Evolutionary conservation across 64 coral and sea anemone genomes (phyloP), one percentile per base, ranked within the genome.

Genomic region (Pachyseris speciosa): DNA sequence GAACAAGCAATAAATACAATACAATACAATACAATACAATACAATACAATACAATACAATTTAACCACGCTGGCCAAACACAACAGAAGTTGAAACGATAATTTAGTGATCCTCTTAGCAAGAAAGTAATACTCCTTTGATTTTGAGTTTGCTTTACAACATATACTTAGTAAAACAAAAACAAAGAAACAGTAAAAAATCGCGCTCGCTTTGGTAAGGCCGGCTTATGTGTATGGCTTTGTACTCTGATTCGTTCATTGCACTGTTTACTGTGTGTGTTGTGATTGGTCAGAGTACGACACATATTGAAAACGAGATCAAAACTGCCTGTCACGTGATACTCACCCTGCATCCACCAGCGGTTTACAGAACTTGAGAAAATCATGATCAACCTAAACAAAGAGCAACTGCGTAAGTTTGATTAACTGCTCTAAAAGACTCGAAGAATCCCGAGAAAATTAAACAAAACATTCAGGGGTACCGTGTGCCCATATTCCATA

Each of bases 401-500:
- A 73, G 43, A 8, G 44, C 34, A 41, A 42, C 32, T 20, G 4
- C 40, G 19, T 50, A 42, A 71, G n/a, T 67, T 67, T 28, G 32
- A 9, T 19, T 32, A 52, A 79, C 16, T 5, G 27, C 19, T 77
- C 22, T 47, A 77, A 77, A 49, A 22, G 5, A 24, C 32, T 31
- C n/a, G 27, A n/a, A 29, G 27, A 68, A 0, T 57, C 52, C 22
- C 52, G 17, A 19, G 60, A 42, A 47, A 7, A 30, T 31, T 57
- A 27, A 22, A 15, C 7, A 65, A 51, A 33, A 32, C 5, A 37
- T 9, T 33, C 19, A 39, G 9, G 29, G 20, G 27, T 72, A 99
- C 97, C 90, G 89, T 72, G 25, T 64, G 63, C 24, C 97, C 90
- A 83, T 99, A 99, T 83, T 99, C 97, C 97, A 99, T 95, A 11